Conservation (phyloP, 2,113 vertebrate genomes). For the Dinomys branickii region DNA sequence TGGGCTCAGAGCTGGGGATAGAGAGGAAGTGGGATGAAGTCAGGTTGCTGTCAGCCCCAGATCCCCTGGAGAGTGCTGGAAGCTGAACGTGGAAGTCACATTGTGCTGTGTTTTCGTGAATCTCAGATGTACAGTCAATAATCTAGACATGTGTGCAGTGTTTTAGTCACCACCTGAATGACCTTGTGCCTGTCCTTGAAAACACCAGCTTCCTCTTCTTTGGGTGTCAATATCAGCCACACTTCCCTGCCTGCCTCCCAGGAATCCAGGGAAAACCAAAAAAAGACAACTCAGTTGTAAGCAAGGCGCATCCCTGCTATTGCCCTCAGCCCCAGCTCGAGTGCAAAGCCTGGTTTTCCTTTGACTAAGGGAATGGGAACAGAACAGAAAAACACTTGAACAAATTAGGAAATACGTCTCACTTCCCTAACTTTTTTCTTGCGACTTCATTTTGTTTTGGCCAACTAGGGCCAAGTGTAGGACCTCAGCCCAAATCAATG, state of each 20-base stretch:
- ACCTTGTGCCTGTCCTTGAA: neutral
- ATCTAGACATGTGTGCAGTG: neutral
- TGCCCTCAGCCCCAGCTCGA: neutral
- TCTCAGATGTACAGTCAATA: neutral
- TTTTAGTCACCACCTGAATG: neutral
- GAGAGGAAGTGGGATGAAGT: neutral
- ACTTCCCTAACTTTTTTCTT: neutral
- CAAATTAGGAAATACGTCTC: neutral
- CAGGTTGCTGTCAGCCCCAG: neutral
- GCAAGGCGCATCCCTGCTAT: neutral
- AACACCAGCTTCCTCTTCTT: neutral
- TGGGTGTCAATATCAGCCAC: accelerated
- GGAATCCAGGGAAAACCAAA: neutral
- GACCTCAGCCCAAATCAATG: neutral
- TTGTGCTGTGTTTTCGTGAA: neutral
- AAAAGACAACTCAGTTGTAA: neutral
- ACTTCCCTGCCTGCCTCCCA: neutral
- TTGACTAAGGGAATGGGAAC: neutral
- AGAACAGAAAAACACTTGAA: neutral
- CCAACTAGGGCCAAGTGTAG: neutral
- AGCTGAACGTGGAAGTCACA: neutral
- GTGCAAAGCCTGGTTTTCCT: neutral
- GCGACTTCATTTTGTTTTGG: neutral
- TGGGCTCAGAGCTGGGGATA: neutral
- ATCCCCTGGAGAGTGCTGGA: neutral